Evolutionary conservation across 1,140 invertebrate species (phyloP), one percentile per base, ranked within the genome.

Genomic region (Scaptomyza montana): DNA sequence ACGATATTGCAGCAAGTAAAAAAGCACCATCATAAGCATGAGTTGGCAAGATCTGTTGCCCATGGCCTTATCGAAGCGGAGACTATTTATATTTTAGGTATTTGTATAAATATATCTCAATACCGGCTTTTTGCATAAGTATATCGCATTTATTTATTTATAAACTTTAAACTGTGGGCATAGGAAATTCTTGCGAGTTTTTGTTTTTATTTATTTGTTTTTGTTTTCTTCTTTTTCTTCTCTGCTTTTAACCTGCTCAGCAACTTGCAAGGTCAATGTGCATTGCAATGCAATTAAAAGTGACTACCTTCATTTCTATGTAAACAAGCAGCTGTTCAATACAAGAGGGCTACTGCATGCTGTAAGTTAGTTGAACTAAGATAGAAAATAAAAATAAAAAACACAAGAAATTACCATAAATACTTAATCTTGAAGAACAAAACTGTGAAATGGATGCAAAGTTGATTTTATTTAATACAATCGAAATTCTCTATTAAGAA

Each of bases 261-360:
- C 80, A 81, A 61, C 28, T 72, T 68, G 46, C 81, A 84, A 86
- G 81, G 80, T 77, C 77, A 75, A 62, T 72, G 68, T 80, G 69
- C 74, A 78, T 79, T 53, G 70, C 70, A 69, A 70, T 82, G 78
- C 78, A 81, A 81, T 81, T 78, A 81, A 81, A 56, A 47, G 50
- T 56, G 47, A 56, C 43, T 62, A 33, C 30, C 7, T 33, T 33
- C 30, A 5, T 33, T 33, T 33, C 5, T 33, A 50, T 56, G 30
- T 9, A 57, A 57, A 46, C 41, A 25, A 46, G 21, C 25, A 12
- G 16, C 41, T 57, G 41, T 41, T 33, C 2, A 10, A 10, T 50
- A 28, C 47, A 28, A 19, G 47, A n/a, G 19, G 21, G 47, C 47
- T 50, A 50, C 47, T 28, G 21, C 39, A n/a, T 41, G 39, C 39